Evolutionary conservation across 2,888 invertebrate species (phyloP), one percentile per base, ranked within the genome.

Genomic region (Trachelus iudaicus): DNA sequence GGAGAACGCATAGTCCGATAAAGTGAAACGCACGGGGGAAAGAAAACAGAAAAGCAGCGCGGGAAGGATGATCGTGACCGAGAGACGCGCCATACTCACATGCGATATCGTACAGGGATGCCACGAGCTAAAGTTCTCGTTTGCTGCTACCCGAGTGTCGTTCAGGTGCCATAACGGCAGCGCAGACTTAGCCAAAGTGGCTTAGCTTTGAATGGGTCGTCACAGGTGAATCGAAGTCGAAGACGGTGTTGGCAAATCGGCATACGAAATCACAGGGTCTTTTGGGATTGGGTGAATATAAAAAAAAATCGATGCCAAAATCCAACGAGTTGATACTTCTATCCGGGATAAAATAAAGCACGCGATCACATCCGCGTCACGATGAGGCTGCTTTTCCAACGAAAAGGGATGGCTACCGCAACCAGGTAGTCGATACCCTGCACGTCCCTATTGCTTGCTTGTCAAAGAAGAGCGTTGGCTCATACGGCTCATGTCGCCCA

Each of bases 111-210:
- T 85, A 86, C 80, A 83, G 80, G 79, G 81, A 81, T 80, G 83
- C 85, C 86, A 83, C 84, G 83, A 81, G 82, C 85, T 81, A 81
- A 79, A 84, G 79, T 83, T 85, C 86, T 85, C 85, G 82, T 85
- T 86, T 86, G 84, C 82, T 79, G 80, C 81, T 83, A 85, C 82
- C 78, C 80, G 85, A 83, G 76, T 83, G 86, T 87, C 86, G 83
- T 83, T 76, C 81, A 86, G 87, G 87, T 87, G 87, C 87, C 88
- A 89, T 89, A 86, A 88, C 86, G 86, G 85, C 86, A 81, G 83
- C 83, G 85, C 83, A 84, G 76, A 77, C 78, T 56, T 56, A 56
- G 56, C 56, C 56, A 69, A 73, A 77, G 73, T 74, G 73, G 77
- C 77, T 34, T 73, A 74, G 69, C 73, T 69, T 73, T 74, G 73